Evolutionary conservation across 1,140 invertebrate species (phyloP).

Genomic region (Choristoneura fumiferana): DNA sequence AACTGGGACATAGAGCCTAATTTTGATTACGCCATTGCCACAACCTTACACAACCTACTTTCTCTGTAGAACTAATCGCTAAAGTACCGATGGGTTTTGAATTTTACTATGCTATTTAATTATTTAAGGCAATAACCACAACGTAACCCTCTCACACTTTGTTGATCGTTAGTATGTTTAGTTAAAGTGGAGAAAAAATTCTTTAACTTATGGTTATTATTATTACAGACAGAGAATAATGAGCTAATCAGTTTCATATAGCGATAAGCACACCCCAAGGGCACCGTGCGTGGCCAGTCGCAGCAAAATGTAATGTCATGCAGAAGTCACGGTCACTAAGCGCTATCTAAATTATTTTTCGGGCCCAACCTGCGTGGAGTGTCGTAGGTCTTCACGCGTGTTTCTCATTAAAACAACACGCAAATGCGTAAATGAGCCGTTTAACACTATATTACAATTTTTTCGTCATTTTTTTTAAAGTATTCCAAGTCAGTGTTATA

Average conservation of each 20-base stretch:
- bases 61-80: constrained; percentile 33
- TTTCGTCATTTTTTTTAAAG: too few species aligned
- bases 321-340: constrained; percentile 30
- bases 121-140: too few species aligned
- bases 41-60: constrained; percentile 31
- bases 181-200: too few species aligned
- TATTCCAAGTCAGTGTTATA: too few species aligned
- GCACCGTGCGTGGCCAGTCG: constrained; percentile 8
- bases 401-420: neutral
- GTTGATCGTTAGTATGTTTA: too few species aligned
- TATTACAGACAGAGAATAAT: constrained; percentile 20
- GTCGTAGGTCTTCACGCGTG: constrained; percentile 4
- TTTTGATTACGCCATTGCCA: constrained; percentile 30
- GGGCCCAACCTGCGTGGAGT: neutral
- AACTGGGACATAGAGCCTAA: neutral
- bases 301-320: constrained; percentile 13
- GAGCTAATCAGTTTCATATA: constrained; percentile 21
- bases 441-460: neutral
- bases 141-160: too few species aligned
- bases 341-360: constrained; percentile 6
- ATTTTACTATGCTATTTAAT: too few species aligned
- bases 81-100: constrained; percentile 11
- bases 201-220: too few species aligned
- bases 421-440: neutral
- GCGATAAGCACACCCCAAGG: constrained; percentile 22